phyloP scores from a whole-genome alignment of 2,113 vertebrate genomes.

The Cettia cetti region DNA sequence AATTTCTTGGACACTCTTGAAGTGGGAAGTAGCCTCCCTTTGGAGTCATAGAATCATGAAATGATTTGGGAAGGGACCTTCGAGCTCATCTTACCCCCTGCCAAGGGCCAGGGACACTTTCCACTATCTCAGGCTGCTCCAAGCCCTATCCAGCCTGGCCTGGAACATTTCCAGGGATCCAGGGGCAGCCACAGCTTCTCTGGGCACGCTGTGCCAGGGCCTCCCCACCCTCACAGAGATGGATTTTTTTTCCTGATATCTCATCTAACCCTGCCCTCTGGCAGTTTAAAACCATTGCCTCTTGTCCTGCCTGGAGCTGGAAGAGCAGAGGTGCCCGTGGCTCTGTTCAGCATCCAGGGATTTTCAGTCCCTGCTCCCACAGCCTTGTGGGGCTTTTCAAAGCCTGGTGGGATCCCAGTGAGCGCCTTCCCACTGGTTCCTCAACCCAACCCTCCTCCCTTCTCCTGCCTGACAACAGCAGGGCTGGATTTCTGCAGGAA shows the following conservation, averaged over 20 bases:
- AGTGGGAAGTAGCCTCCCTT: not conserved
- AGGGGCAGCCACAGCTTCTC: not conserved
- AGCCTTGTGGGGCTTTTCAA: fast-evolving
- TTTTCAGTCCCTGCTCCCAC: fast-evolving
- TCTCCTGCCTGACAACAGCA: fast-evolving
- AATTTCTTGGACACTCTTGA: too few relatives aligned
- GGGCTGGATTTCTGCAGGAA: not conserved
- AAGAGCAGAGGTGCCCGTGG: not conserved
- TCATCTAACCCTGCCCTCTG: not conserved
- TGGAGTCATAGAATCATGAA: not conserved
- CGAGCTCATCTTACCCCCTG: not conserved
- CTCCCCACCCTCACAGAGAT: fast-evolving
- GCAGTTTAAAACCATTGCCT: not conserved
- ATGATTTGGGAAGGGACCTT: not conserved
- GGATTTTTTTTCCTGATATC: not conserved
- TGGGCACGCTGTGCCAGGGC: not conserved
- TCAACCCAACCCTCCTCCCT: not conserved
- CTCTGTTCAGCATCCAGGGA: not conserved
- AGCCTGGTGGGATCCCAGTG: not conserved
- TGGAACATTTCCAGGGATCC: not conserved
- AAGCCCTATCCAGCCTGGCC: not conserved
- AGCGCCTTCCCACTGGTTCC: not conserved
- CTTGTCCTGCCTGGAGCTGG: not conserved
- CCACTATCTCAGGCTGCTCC: fast-evolving
- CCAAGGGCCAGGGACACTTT: not conserved